Evolutionary conservation across 2,888 invertebrate species (phyloP), one percentile per base, ranked within the genome.

Genomic region (Graphium colonna): DNA sequence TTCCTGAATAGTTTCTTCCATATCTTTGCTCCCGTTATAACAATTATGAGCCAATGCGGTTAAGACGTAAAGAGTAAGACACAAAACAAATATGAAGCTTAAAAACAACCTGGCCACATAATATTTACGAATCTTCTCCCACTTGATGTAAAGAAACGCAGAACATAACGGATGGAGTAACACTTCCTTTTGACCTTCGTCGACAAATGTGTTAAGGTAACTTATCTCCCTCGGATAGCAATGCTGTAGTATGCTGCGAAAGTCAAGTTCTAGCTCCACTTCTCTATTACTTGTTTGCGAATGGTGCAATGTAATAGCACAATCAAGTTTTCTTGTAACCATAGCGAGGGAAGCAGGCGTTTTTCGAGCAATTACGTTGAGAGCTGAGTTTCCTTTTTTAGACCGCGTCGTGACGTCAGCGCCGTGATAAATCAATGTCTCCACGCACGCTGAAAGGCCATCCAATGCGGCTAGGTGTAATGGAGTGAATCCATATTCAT

Each of bases 351-450:
- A 96, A 9, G 95, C 95, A 9, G 96, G 96, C 1, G 96, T 96
- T 86, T 96, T 96, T 58, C 96, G 91, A 15, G 95, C 93, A 57
- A 97, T 95, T 59, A 96, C 95, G 65, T 96, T 95, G 56, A 97
- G 85, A 18, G 96, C 96, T 7, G 95, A 95, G 74, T 95, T 95
- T 54, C 96, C 96, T 68, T 95, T 96, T 77, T 95, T 95, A 47
- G 96, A 96, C 68, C 94, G 93, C 1, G 96, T 95, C 10, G 96
- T 96, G n/a, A 97, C 94, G 85, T 97, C 96, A 45, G 96, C 96
- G 2, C 96, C 96, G 73, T 95, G 94, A 69, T 93, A 94, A 57
- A 97, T 94, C 59, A 97, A 82, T 61, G 95, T 93, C 75, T 96
- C 95, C 0, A 96, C 96, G 75, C 96, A 96, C 65, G 95, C 94